Conservation (phyloP, 2,113 vertebrate genomes). For the Hyla sarda region DNA sequence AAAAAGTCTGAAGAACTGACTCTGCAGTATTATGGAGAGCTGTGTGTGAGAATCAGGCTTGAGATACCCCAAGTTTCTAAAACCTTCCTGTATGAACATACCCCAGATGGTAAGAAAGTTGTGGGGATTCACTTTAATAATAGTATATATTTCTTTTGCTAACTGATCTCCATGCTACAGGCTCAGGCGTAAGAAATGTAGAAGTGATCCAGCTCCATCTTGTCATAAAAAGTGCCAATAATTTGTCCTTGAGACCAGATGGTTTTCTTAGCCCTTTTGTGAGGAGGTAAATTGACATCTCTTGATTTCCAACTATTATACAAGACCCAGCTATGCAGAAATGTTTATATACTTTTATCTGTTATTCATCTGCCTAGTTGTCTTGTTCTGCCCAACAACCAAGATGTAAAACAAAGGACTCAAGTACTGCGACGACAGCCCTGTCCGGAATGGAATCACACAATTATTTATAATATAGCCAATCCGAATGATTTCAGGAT, state of each 20-base stretch:
- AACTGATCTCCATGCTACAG: constrained; percentile 62
- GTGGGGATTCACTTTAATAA: background rate
- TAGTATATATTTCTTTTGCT: background rate
- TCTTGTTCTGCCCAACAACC: constrained; percentile 69
- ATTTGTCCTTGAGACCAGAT: constrained; percentile 73
- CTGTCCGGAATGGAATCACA: constrained; percentile 73
- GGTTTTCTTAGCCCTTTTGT: constrained; percentile 72
- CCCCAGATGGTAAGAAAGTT: constrained; percentile 64
- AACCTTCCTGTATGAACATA: constrained; percentile 50
- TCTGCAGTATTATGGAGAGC: constrained; percentile 64
- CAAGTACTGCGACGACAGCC: constrained; percentile 69
- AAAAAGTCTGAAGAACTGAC: constrained; percentile 63
- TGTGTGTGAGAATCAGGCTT: constrained; percentile 69
- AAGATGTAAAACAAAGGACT: constrained; percentile 66
- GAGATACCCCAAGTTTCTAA: constrained; percentile 60
- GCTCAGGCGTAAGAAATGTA: constrained; percentile 51
- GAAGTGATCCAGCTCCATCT: constrained; percentile 72
- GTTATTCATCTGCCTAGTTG: constrained; percentile 65
- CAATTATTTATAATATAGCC: constrained; percentile 72
- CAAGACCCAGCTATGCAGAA: too few species aligned
- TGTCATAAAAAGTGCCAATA: constrained; percentile 73
- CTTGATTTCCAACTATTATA: background rate
- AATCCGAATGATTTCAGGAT: constrained; percentile 67
- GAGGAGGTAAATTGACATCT: constrained; percentile 72
- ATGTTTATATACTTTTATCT: background rate